A percentile compares a stretch with the other conserved stretches of the same genome.
These are phyloP conservation scores for Mantis religiosa DNA, from an alignment of 2,888 invertebrate species.

Conservation along the genomic window DNA sequence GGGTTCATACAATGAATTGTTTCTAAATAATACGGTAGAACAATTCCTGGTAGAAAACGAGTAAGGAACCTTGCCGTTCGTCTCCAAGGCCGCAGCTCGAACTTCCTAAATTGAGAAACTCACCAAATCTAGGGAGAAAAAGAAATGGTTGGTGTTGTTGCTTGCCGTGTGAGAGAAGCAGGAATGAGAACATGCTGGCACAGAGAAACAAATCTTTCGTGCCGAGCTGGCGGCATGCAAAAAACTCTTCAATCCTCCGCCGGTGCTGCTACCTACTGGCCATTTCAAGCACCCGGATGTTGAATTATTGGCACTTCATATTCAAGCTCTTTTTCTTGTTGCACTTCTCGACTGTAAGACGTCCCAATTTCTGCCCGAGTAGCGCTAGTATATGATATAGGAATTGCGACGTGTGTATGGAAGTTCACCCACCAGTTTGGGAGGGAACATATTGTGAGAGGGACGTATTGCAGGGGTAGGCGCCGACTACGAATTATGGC, in stretches of 20 bases:
- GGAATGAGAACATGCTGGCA: neutral
- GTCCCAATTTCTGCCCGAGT: slow-evolving; percentile 1
- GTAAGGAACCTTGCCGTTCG: too few relatives aligned
- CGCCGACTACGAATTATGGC: neutral
- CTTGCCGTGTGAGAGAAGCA: neutral
- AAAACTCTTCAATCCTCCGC: slow-evolving; percentile 28
- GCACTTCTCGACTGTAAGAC: neutral
- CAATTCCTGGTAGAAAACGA: too few relatives aligned
- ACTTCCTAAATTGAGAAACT: neutral
- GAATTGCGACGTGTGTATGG: slow-evolving; percentile 2
- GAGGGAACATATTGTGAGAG: slow-evolving; percentile 7
- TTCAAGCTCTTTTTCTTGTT: slow-evolving; percentile 7
- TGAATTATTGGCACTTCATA: slow-evolving; percentile 28
- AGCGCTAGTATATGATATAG: neutral
- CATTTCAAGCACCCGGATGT: slow-evolving; percentile 25
- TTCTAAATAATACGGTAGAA: too few relatives aligned
- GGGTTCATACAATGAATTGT: too few relatives aligned
- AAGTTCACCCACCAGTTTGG: neutral
- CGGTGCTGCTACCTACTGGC: slow-evolving; percentile 16
- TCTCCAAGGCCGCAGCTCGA: neutral
- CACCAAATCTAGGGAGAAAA: neutral
- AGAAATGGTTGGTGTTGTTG: neutral
- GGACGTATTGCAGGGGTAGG: neutral
- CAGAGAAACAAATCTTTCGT: slow-evolving; percentile 28
- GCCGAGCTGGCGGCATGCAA: slow-evolving; percentile 27